These are phyloP conservation scores for Lasius fuliginosus DNA, from an alignment of 2,888 invertebrate genomes.

Conservation along the genomic window DNA sequence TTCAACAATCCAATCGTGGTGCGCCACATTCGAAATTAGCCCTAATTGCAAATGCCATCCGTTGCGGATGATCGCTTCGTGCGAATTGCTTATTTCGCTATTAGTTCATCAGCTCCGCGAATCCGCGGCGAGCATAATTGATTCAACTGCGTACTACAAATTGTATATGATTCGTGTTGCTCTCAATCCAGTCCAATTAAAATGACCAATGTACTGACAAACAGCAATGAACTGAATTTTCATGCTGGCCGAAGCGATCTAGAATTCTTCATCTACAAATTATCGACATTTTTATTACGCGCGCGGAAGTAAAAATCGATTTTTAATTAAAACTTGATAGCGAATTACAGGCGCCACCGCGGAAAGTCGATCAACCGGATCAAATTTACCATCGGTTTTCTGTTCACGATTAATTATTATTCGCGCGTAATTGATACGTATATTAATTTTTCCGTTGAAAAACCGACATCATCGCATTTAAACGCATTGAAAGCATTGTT, in stretches of 20 bases:
- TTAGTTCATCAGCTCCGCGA: conserved; percentile 33
- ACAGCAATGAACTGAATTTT: neutral
- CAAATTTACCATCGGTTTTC: conserved; percentile 13
- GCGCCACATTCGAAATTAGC: conserved; percentile 58
- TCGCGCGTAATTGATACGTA: neutral
- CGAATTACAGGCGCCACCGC: neutral
- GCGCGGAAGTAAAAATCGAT: conserved; percentile 5
- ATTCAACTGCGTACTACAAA: conserved; percentile 7
- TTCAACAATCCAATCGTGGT: conserved; percentile 55
- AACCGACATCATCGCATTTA: neutral
- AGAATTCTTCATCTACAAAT: conserved; percentile 2
- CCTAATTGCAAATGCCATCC: conserved; percentile 65
- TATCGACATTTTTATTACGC: neutral
- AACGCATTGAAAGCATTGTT: neutral
- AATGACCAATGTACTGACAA: neutral
- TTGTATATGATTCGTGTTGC: neutral
- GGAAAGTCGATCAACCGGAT: neutral
- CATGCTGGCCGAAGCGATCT: neutral
- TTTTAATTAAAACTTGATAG: conserved; percentile 25
- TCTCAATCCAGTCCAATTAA: conserved; percentile 18
- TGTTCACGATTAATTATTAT: neutral
- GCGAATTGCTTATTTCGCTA: conserved; percentile 36
- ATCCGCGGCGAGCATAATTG: conserved; percentile 3
- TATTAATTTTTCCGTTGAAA: conserved; percentile 11
- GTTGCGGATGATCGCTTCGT: conserved; percentile 24